These are phyloP conservation scores for Caenorhabditis brenneri DNA, from an alignment of 1,140 invertebrate species.

Conservation along the genomic window DNA sequence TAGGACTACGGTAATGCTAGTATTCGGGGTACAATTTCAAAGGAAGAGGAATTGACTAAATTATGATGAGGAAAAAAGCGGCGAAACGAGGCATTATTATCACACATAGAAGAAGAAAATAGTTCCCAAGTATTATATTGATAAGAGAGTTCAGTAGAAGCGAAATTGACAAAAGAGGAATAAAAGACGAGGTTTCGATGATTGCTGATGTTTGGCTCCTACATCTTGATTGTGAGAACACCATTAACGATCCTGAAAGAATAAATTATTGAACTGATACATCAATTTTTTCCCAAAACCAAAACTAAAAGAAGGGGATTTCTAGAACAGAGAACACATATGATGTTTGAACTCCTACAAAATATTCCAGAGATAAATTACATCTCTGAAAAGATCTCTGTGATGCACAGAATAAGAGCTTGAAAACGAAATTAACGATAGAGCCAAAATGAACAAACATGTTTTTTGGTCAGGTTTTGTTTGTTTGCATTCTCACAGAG, in stretches of 20 bases:
- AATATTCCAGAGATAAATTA: no score
- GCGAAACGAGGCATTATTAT: constrained; percentile 20
- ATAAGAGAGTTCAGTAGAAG: constrained; percentile 27
- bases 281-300: not conserved
- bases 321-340: no score
- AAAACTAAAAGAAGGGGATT: not conserved
- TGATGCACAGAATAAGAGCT: no score
- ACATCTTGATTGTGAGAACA: not conserved
- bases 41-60: constrained; percentile 6
- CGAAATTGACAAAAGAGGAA: not conserved
- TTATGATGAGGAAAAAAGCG: constrained; percentile 29
- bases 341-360: no score
- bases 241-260: constrained; percentile 17
- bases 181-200: not conserved
- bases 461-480: not conserved
- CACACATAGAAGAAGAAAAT: constrained; percentile 13
- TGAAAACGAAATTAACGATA: no score
- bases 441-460: not conserved
- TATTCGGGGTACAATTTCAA: not conserved
- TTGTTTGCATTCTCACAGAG: not conserved
- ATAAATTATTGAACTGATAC: not conserved
- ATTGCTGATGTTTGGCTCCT: not conserved
- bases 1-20: not conserved
- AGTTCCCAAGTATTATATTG: constrained; percentile 38
- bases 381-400: no score